Evolutionary conservation across 2,797 vertebrate genomes (phyloP).

Genomic region (Xiphorhynchus erythropygius): DNA sequence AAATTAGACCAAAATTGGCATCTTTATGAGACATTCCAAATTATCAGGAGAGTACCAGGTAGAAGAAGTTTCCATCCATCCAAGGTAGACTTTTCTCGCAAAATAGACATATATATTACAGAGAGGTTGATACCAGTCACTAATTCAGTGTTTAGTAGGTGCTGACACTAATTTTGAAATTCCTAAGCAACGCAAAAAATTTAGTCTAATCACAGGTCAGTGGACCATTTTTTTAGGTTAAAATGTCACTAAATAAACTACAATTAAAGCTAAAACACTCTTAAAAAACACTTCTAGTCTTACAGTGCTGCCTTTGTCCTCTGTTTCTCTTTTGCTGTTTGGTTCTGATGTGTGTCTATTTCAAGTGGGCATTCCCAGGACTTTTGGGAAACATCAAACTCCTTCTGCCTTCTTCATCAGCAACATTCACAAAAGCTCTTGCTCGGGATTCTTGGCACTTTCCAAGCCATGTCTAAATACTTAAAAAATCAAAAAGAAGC

Average conservation of each 20-base stretch:
- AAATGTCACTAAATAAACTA: neutral
- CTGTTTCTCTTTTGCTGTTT: neutral
- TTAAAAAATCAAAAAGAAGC: neutral
- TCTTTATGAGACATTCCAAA: neutral
- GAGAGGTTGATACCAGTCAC: neutral
- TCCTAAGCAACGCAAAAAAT: neutral
- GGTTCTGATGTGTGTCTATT: neutral
- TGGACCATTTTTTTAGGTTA: neutral
- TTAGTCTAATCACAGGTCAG: neutral
- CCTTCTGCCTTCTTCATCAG: neutral
- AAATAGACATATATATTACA: accelerated
- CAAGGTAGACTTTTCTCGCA: neutral
- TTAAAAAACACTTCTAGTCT: neutral
- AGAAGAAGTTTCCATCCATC: neutral
- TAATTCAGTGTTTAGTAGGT: neutral
- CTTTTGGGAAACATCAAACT: neutral
- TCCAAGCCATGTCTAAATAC: neutral
- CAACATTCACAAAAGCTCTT: neutral
- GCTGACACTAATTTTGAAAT: neutral
- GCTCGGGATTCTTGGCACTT: neutral
- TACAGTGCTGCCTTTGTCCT: neutral
- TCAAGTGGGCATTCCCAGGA: neutral
- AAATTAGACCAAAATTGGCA: neutral
- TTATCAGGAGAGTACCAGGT: neutral
- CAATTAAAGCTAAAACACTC: neutral